Evolutionary conservation across 2,888 invertebrate genomes (phyloP), one percentile per base, ranked within the genome.

Genomic region (Julus scanicus): DNA sequence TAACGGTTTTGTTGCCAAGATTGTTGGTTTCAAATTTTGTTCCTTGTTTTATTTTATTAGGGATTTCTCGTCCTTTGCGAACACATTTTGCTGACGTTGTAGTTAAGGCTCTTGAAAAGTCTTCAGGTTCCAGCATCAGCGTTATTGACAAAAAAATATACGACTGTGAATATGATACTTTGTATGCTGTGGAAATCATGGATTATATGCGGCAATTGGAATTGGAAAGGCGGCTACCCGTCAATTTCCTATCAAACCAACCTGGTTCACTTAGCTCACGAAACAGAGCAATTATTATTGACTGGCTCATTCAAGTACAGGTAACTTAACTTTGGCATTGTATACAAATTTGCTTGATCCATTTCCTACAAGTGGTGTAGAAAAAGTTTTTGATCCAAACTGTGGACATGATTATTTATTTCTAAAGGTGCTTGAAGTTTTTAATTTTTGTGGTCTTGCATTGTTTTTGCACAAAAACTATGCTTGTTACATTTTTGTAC

Each of bases 281-380:
- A 20, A 85, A 40, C 9, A 48, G 88, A 5, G 84, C 57, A 11
- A 53, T 88, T 37, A 49, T 86, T 5, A 9, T 88, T 39, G 88
- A 88, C 20, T 88, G 88, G 88, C 39, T 88, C 11, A 86, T 88
- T 40, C 88, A 88, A 48, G 88, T 88, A 4, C 88, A 88, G 80
- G 86, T 86, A 86, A 86, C 15, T 49, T 86, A 29, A 29, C 29
- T 29, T 29, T 0, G 29, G 1, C 29, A 29, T 29, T 29, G 1
- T 29, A 29, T 29, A 29, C 29, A 29, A 29, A 29, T 29, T 29
- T 29, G 0, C 29, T 29, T 29, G 29, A 29, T 29, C 0, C 29
- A 29, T 29, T 29, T 29, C 1, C 1, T 29, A 29, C 29, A 29
- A 29, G 29, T 29, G 29, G 0, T 29, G 29, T 29, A 29, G 0